Conservation (phyloP, 2,888 invertebrate genomes). For the Tupiocoris notatus region DNA sequence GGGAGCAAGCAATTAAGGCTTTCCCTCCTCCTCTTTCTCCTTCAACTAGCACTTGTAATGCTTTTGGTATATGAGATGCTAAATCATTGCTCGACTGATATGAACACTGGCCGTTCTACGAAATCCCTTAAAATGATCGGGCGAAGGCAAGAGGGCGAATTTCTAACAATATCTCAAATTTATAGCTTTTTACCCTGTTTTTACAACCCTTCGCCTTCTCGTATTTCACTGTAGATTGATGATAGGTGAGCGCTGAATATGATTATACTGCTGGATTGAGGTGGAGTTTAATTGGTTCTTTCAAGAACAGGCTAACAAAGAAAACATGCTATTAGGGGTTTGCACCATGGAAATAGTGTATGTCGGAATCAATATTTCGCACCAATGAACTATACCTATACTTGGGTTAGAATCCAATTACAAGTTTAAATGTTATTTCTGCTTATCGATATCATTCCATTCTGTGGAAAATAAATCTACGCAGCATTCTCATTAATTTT, state of each 20-base stretch:
- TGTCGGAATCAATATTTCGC: too few species aligned
- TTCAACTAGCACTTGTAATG: neutral
- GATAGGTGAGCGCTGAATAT: neutral
- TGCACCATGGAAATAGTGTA: too few species aligned
- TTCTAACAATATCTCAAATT: neutral
- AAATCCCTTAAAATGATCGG: conserved; percentile 14
- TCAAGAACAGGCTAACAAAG: too few species aligned
- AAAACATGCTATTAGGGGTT: too few species aligned
- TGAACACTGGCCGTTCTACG: conserved; percentile 14
- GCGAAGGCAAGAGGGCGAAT: neutral
- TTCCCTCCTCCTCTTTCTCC: neutral
- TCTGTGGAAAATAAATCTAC: too few species aligned
- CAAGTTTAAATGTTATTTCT: too few species aligned
- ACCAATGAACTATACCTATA: too few species aligned
- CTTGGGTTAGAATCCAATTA: too few species aligned
- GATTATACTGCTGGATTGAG: neutral
- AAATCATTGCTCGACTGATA: conserved; percentile 16
- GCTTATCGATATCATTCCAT: too few species aligned
- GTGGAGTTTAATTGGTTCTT: too few species aligned
- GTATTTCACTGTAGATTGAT: neutral
- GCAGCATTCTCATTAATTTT: too few species aligned
- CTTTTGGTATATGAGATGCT: conserved; percentile 30
- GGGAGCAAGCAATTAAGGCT: conserved; percentile 29
- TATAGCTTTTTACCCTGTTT: neutral
- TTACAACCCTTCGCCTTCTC: neutral